Evolutionary conservation across 2,888 invertebrate species (phyloP), one percentile per base, ranked within the genome.

Genomic region (Drosophila testacea): DNA sequence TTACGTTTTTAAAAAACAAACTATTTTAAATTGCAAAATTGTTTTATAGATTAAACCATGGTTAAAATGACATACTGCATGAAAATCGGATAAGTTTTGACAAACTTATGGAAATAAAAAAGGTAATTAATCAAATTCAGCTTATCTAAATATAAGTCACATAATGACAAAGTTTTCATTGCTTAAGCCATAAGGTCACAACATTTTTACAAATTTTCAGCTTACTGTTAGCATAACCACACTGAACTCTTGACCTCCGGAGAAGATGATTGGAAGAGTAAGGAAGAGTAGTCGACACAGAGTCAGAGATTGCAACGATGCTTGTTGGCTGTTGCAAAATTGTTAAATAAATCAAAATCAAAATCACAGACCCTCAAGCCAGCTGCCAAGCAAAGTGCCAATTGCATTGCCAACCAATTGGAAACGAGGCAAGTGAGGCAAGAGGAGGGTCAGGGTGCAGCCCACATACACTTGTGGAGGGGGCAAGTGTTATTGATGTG

Each of bases 341-440:
- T 82, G 86, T 83, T 80, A 85, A 83, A 83, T 83, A 83, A 83
- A 83, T 83, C 83, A 83, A 82, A 87, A 87, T 87, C 86, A 76
- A 70, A 83, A 88, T 84, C 82, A 87, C 80, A 64, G 62, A 61
- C 54, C 65, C 64, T 51, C 56, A 63, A 73, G 74, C 66, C 57
- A 77, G 78, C 65, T 70, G 87, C 65, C 78, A 81, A 69, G 77
- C 79, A 62, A 88, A 85, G 86, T 85, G 86, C 86, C 88, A 83
- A 83, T 88, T 83, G 78, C 83, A 71, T 54, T 70, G 75, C 54
- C 50, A 63, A 61, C 60, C 73, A 68, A 73, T 64, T 61, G 64
- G 56, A 42, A 73, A 48, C 27, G 69, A 9, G 38, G 63, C 62
- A 67, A 64, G 16, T 54, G 34, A 27, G 65, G 16, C 56, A 36